Percentiles rank a stretch among this genome's conserved stretches.
Conservation (phyloP, 1,140 invertebrate genomes). For the Halictus rubicundus region DNA sequence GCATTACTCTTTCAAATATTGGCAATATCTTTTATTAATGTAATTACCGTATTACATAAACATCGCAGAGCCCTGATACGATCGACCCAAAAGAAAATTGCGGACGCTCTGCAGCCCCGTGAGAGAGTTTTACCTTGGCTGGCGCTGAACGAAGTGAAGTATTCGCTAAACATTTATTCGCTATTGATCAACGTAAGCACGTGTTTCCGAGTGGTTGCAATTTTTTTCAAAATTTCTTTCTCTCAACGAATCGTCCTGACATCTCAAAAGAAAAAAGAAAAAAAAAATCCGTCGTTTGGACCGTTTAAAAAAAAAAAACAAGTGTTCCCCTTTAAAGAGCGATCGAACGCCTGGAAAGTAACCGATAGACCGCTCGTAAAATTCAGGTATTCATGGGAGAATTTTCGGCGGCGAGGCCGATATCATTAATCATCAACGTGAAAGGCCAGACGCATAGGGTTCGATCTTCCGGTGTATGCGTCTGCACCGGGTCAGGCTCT, state of each 20-base stretch:
- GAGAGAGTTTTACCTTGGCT: constrained; percentile 82
- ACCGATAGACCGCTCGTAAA: background rate
- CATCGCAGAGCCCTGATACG: constrained; percentile 48
- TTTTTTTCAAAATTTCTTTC: too few relatives aligned
- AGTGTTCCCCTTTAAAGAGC: too few relatives aligned
- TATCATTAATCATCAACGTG: constrained; percentile 89
- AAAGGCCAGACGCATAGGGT: constrained; percentile 87
- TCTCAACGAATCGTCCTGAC: too few relatives aligned
- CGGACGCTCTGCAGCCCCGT: constrained; percentile 44
- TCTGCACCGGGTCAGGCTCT: constrained; percentile 96
- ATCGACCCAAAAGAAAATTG: constrained; percentile 54
- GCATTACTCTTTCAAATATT: too few relatives aligned
- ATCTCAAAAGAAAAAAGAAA: too few relatives aligned
- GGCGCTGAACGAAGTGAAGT: constrained; percentile 87
- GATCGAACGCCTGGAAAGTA: too few relatives aligned
- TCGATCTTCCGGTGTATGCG: constrained; percentile 95
- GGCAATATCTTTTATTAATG: too few relatives aligned
- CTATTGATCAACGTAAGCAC: too few relatives aligned
- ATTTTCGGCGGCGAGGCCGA: constrained; percentile 93
- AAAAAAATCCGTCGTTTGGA: too few relatives aligned
- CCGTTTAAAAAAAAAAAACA: too few relatives aligned
- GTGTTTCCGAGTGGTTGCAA: too few relatives aligned
- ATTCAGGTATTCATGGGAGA: constrained; percentile 95
- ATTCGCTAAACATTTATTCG: background rate
- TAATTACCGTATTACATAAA: constrained; percentile 7